Evolutionary conservation across 2,113 vertebrate genomes (phyloP).

Genomic region (Electrona antarctica): DNA sequence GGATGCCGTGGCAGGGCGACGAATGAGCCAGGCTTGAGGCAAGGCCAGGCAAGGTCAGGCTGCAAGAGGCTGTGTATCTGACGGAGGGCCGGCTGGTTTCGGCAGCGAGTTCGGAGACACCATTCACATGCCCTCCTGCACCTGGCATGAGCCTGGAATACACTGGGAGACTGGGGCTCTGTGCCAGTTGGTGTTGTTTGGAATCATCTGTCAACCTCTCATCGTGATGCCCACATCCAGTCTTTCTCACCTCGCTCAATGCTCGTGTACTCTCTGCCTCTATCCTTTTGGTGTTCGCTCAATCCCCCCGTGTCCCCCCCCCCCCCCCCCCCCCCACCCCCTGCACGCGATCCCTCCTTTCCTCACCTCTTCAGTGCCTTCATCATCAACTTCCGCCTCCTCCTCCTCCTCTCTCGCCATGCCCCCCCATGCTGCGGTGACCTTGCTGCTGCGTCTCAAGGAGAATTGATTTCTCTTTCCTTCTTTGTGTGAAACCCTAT

Average conservation of each 20-base stretch:
- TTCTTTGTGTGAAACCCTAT: conserved; percentile 74
- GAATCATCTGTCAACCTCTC: conserved; percentile 36
- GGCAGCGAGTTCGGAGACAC: conserved; percentile 34
- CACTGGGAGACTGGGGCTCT: conserved; percentile 28
- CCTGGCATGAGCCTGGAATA: conserved; percentile 54
- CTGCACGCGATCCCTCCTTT: conserved; percentile 17
- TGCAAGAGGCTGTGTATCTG: conserved; percentile 33
- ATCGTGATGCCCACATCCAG: conserved; percentile 8
- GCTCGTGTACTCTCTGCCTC: conserved; percentile 41
- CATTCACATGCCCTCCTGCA: conserved; percentile 34
- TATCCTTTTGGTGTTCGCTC: conserved; percentile 11
- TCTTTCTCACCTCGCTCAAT: conserved; percentile 31
- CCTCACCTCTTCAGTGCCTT: conserved; percentile 32
- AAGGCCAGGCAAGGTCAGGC: conserved; percentile 25
- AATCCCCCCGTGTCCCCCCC: conserved; percentile 33
- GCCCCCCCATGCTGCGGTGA: conserved; percentile 52
- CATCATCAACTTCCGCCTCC: conserved; percentile 42
- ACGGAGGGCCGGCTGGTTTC: not conserved
- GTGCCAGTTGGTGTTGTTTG: conserved; percentile 14
- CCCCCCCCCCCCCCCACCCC: conserved; percentile 18
- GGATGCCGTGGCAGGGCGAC: not conserved
- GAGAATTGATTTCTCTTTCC: conserved; percentile 77
- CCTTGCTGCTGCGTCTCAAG: conserved; percentile 76
- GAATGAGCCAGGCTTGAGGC: conserved; percentile 14
- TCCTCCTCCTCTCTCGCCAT: conserved; percentile 32